Evolutionary conservation across 2,888 invertebrate species (phyloP), one percentile per base, ranked within the genome.

Genomic region (Drosophila parthenogenetica): DNA sequence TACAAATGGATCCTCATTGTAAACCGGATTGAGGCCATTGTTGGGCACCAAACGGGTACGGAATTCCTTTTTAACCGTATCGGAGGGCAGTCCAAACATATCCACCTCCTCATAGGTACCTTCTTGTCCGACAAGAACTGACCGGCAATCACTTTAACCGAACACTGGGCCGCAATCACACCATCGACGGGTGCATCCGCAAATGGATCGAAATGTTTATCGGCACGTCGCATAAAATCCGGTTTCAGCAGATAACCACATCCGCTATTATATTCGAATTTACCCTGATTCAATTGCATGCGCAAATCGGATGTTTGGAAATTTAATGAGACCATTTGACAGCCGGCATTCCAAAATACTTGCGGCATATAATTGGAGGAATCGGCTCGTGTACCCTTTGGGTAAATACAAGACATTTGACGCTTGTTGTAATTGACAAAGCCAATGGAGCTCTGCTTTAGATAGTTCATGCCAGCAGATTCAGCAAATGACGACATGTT

Each of bases 291-390:
- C 74, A 99, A 94, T 93, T 99, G 99, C 99, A 99, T 99, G 39
- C 99, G 99, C 89, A 99, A 94, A 94, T 99, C 99, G 7, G 96
- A 96, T 14, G 99, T 99, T 94, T 99, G 99, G 94, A 99, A 99
- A 94, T 99, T 99, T 43, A 99, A 94, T 0, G 99, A 98, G 22
- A 99, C 99, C 99, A 97, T 97, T 93, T 99, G 99, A 92, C 99
- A 99, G 71, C 99, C 99, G 39, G 99, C 99, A 93, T 99, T 99
- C 99, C 99, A 99, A 93, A 99, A 99, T 74, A 99, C 99, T 95
- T 99, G 99, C 13, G 99, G 99, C 97, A 99, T 97, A 92, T 98
- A 99, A 92, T 99, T 99, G 43, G 98, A 98, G 59, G 99, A 99
- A 93, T 99, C 99, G 51, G 99, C 99, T 55, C 99, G 93, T 2